phyloP scores from a whole-genome alignment of 1,140 invertebrate species.

The Stenopsyche tienmushanensis region DNA sequence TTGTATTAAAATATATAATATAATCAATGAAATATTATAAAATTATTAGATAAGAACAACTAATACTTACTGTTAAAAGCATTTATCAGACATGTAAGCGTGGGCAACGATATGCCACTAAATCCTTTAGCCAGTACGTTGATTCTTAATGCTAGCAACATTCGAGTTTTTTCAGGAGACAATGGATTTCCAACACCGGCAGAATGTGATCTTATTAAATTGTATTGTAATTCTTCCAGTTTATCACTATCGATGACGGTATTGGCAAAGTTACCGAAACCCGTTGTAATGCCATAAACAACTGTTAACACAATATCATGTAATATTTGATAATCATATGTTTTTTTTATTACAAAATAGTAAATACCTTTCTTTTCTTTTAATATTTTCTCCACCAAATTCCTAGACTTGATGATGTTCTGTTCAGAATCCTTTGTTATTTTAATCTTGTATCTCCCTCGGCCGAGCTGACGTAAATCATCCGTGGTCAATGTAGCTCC shows the following conservation, averaged over 20 bases:
- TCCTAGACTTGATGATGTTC: slow-evolving; percentile 57
- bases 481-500: slow-evolving; percentile 61
- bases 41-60: too few species aligned
- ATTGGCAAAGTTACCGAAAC: slow-evolving; percentile 73
- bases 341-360: background rate
- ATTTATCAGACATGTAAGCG: slow-evolving; percentile 64
- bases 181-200: slow-evolving; percentile 70
- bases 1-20: too few species aligned
- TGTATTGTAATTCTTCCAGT: slow-evolving; percentile 66
- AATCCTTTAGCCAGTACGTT: slow-evolving; percentile 74
- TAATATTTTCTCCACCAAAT: slow-evolving; percentile 64
- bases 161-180: slow-evolving; percentile 63
- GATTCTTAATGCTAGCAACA: slow-evolving; percentile 71
- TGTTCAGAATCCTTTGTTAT: slow-evolving; percentile 59
- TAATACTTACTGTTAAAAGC: slow-evolving; percentile 71
- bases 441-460: slow-evolving; percentile 62
- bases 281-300: slow-evolving; percentile 77
- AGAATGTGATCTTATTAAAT: slow-evolving; percentile 71
- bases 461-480: slow-evolving; percentile 61
- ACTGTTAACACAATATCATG: slow-evolving; percentile 49
- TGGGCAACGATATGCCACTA: slow-evolving; percentile 68
- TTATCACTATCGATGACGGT: slow-evolving; percentile 62
- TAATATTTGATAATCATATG: background rate
- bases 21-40: too few species aligned
- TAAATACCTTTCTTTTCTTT: slow-evolving; percentile 62